phyloP scores from a whole-genome alignment of 2,797 vertebrate species.

The Dipus sagitta region DNA sequence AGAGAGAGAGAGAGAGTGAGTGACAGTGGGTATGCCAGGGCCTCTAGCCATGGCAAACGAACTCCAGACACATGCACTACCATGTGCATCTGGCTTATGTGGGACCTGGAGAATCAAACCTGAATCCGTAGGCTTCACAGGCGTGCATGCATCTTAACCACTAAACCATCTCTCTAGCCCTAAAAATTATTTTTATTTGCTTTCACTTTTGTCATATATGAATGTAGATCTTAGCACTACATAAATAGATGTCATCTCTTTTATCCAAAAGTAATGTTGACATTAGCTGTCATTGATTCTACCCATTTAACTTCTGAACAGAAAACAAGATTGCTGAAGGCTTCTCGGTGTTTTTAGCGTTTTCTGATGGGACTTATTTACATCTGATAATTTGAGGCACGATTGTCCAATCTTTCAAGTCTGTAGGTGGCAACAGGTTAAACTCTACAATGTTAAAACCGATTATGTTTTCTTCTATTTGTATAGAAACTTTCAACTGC shows the following conservation, averaged over 20 bases:
- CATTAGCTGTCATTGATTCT: not conserved
- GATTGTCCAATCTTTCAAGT: constrained; percentile 34
- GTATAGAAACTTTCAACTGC: constrained; percentile 42
- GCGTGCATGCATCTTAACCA: too few species aligned
- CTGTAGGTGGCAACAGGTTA: constrained; percentile 47
- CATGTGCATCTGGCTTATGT: too few species aligned
- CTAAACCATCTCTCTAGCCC: too few species aligned
- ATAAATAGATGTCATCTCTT: not conserved
- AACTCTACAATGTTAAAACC: constrained; percentile 61
- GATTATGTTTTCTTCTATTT: constrained; percentile 62
- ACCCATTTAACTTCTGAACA: constrained; percentile 28
- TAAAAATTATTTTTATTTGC: constrained; percentile 61
- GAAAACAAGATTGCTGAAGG: constrained; percentile 12
- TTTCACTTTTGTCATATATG: not conserved
- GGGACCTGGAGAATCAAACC: too few species aligned
- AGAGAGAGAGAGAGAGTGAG: too few species aligned
- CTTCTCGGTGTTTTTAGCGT: not conserved
- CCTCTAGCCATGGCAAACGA: too few species aligned
- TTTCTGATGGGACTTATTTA: constrained; percentile 27
- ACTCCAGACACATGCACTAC: too few species aligned
- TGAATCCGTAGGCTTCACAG: too few species aligned
- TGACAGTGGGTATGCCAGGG: too few species aligned
- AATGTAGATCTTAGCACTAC: constrained; percentile 43
- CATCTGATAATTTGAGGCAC: constrained; percentile 6
- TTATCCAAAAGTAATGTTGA: constrained; percentile 20